Evolutionary conservation across 37 sponge, comb jelly and placozoan species (phyloP).

Genomic region (Cliona cf. orientalis): DNA sequence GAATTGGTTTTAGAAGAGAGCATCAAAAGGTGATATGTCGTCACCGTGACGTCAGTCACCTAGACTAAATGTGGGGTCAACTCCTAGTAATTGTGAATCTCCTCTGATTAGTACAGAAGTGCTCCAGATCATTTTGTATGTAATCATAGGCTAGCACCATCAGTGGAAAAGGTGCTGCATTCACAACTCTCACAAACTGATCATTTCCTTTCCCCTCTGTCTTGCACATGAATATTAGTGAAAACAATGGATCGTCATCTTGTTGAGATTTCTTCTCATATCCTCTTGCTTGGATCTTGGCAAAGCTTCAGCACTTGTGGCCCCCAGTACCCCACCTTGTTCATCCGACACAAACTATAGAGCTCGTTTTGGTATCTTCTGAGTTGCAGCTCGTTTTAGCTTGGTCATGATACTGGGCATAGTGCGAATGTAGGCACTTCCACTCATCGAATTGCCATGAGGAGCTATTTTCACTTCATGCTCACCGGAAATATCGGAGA

Average conservation of each 20-base stretch:
- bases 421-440: too few relatives aligned
- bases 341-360: too few relatives aligned
- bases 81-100: not conserved
- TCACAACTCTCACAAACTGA: not conserved
- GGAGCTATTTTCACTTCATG: too few relatives aligned
- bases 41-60: too few relatives aligned
- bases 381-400: too few relatives aligned
- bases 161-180: not conserved
- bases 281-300: too few relatives aligned
- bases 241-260: not conserved
- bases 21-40: not conserved
- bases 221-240: not conserved
- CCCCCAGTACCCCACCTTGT: too few relatives aligned
- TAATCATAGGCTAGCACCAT: not conserved
- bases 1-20: not conserved
- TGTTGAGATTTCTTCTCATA: not conserved
- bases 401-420: too few relatives aligned
- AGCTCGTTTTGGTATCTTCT: too few relatives aligned
- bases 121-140: not conserved
- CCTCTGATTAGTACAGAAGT: not conserved
- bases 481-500: too few relatives aligned
- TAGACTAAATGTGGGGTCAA: slow-evolving; percentile 1
- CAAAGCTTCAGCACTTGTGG: too few relatives aligned
- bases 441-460: too few relatives aligned
- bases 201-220: not conserved